Percentiles rank a stretch among this genome's conserved stretches.
phyloP scores from a whole-genome alignment of 30 jellyfish, hydroid and myxozoan genomes.

The Aurelia coerulea region DNA sequence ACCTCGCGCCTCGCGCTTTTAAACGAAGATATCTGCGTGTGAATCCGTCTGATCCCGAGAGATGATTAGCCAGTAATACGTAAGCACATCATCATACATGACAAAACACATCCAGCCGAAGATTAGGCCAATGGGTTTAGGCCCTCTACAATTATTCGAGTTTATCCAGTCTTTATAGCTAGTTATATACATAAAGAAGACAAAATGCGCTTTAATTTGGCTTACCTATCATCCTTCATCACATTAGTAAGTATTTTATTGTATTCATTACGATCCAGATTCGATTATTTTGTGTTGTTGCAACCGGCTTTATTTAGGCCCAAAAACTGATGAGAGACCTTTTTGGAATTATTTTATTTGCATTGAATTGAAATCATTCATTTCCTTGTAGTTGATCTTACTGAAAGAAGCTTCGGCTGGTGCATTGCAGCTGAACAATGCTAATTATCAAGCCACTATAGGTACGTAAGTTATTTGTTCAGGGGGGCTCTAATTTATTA shows the following conservation, averaged over 20 bases:
- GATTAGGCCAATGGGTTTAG: slow-evolving; percentile 13
- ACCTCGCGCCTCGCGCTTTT: background rate
- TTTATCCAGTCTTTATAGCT: background rate
- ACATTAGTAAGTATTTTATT: slow-evolving; percentile 9
- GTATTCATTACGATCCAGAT: background rate
- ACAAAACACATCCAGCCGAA: slow-evolving; percentile 12
- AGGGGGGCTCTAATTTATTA: background rate
- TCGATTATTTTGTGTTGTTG: background rate
- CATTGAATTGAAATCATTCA: background rate
- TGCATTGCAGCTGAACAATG: slow-evolving; percentile 68
- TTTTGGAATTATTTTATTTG: too few relatives aligned
- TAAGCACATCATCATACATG: slow-evolving; percentile 62
- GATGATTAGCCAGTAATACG: slow-evolving; percentile 55
- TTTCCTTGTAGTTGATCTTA: slow-evolving; percentile 3
- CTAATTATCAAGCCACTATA: slow-evolving; percentile 68
- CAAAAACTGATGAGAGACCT: too few relatives aligned
- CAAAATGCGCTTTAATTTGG: slow-evolving; percentile 10
- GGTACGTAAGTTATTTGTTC: slow-evolving; percentile 76
- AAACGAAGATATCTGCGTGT: background rate
- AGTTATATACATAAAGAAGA: background rate
- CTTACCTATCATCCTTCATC: background rate
- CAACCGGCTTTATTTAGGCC: too few relatives aligned
- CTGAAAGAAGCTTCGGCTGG: slow-evolving; percentile 8
- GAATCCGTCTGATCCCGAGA: slow-evolving; percentile 9
- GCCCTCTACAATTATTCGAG: background rate